Evolutionary conservation across 2,888 invertebrate genomes (phyloP), one percentile per base, ranked within the genome.

Genomic region (Yponomeuta plumbellus): DNA sequence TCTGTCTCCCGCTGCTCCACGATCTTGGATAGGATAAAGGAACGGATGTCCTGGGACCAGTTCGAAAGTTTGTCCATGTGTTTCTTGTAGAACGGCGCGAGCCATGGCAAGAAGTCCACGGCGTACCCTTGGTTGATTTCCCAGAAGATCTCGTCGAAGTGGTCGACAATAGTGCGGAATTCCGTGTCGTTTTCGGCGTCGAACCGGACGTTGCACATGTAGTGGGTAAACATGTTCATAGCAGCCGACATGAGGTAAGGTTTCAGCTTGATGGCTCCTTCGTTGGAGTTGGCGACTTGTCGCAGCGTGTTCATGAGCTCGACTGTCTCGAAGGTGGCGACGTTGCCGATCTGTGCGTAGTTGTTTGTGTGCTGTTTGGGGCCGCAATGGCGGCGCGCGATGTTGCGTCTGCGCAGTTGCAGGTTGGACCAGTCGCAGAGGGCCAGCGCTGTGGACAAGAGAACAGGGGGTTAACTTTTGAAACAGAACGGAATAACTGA

Each of bases 91-190:
- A 96, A 93, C 0, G 96, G 96, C 0, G 93, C 87, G 0, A 97
- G 81, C 95, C 96, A 96, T 0, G 97, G 97, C 23, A 97, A 77
- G 75, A 97, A 97, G 75, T 97, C 97, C 0, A 97, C 93, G 0
- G 96, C 95, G 79, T 96, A 97, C 0, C 97, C 97, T 75, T 96
- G 96, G 80, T 97, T 97, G 70, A 97, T 97, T 78, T 97, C 97
- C 95, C 96, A 97, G 86, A 97, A 97, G 65, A 97, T 96, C 73
- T 96, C 95, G 74, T 97, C 97, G 79, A 97, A 97, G 67, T 92
- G 92, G 26, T 94, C 88, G 0, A 96, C 95, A 8, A 95, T 92
- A 67, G 91, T 89, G 64, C 92, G 87, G 85, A 97, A 97, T 21
- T 94, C 94, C 0, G 75, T 67, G 71, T 97, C 96, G 0, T 71